These are phyloP conservation scores for Cygnus atratus DNA, from an alignment of 2,113 vertebrate genomes.

Conservation along the genomic window DNA sequence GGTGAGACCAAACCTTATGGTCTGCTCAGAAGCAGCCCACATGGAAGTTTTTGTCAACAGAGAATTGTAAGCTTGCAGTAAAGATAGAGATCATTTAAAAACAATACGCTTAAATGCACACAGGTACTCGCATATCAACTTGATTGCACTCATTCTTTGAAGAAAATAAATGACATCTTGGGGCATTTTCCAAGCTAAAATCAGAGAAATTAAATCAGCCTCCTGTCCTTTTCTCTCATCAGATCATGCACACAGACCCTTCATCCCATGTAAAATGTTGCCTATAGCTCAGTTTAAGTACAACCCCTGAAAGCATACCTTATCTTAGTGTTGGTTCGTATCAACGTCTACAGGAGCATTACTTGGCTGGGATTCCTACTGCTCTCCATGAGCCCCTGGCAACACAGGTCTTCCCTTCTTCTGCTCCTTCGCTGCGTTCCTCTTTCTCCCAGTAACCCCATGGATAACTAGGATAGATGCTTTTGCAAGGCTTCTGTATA, in stretches of 20 bases:
- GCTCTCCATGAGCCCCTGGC: neutral
- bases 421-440: neutral
- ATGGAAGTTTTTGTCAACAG: neutral
- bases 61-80: accelerated
- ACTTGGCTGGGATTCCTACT: neutral
- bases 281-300: neutral
- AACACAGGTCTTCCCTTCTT: neutral
- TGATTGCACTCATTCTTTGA: neutral
- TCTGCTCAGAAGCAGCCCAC: accelerated
- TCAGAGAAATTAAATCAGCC: neutral
- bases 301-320: neutral
- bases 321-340: neutral
- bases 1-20: neutral
- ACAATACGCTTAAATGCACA: neutral
- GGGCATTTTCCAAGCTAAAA: neutral
- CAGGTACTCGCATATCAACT: neutral
- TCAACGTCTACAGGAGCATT: accelerated
- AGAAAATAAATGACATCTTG: neutral
- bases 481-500: neutral
- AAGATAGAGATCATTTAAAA: neutral
- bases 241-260: neutral
- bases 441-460: neutral
- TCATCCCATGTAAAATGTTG: neutral
- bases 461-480: neutral
- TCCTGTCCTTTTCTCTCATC: neutral